Percentiles rank a stretch among this genome's conserved stretches.
phyloP scores from a whole-genome alignment of 2,113 vertebrate species.

The Aegithalos caudatus region DNA sequence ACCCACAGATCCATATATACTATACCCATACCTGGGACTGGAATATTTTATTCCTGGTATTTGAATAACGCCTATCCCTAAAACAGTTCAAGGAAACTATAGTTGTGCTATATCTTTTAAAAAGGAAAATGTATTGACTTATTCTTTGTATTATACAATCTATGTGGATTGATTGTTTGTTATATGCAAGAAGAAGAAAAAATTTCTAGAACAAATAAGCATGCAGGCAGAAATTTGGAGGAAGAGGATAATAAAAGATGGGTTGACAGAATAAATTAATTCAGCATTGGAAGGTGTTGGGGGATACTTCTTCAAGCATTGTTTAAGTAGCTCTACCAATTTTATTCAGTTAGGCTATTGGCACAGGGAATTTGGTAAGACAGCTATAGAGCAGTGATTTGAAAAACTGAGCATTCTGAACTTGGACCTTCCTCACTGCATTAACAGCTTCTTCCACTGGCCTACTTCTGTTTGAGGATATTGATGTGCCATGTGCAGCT shows the following conservation, averaged over 20 bases:
- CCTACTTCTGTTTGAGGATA: not conserved
- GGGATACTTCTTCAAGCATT: not conserved
- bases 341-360: not conserved
- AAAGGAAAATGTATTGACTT: not conserved
- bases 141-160: not conserved
- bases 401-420: not conserved
- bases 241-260: not conserved
- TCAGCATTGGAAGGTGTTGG: not conserved
- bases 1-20: not conserved
- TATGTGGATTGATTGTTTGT: not conserved
- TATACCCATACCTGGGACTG: not conserved
- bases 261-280: not conserved
- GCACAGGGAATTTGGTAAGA: not conserved
- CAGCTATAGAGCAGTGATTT: not conserved
- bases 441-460: not conserved
- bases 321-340: not conserved
- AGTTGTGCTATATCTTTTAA: not conserved
- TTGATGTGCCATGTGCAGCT: accelerated
- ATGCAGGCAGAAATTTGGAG: not conserved
- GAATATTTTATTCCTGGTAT: not conserved
- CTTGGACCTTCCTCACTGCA: not conserved
- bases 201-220: not conserved
- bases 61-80: not conserved
- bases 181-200: not conserved
- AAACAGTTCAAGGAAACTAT: not conserved